A percentile compares a stretch with the other conserved stretches of the same genome.
phyloP scores from a whole-genome alignment of 1,140 invertebrate genomes.

The Cydia fagiglandana region DNA sequence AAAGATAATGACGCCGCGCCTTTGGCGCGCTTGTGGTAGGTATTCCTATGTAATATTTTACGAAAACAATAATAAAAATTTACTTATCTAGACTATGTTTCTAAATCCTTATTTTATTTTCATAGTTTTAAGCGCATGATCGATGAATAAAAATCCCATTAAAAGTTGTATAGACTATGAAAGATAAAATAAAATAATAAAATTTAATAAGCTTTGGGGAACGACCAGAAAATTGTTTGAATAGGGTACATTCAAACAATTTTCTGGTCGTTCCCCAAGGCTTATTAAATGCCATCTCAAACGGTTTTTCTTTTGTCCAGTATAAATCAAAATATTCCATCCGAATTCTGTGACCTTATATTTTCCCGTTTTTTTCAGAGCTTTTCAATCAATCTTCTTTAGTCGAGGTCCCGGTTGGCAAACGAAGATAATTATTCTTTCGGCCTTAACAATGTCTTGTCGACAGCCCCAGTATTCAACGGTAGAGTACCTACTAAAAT shows the following conservation, averaged over 20 bases:
- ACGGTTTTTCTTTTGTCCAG: background rate
- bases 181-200: no score
- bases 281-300: background rate
- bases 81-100: no score
- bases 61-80: no score
- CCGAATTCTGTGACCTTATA: background rate
- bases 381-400: slow-evolving; percentile 11
- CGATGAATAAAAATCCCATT: background rate
- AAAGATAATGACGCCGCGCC: no score
- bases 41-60: no score
- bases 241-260: background rate
- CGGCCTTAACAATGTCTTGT: background rate
- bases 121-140: background rate
- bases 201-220: no score
- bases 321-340: background rate
- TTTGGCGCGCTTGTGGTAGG: no score
- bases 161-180: background rate
- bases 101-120: no score
- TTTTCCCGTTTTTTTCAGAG: background rate
- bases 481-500: background rate
- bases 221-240: no score
- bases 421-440: slow-evolving; percentile 10
- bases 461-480: background rate
- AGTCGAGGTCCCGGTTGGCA: background rate
- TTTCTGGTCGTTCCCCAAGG: background rate